phyloP scores from a whole-genome alignment of 2,888 invertebrate genomes.

The Erannis defoliaria region DNA sequence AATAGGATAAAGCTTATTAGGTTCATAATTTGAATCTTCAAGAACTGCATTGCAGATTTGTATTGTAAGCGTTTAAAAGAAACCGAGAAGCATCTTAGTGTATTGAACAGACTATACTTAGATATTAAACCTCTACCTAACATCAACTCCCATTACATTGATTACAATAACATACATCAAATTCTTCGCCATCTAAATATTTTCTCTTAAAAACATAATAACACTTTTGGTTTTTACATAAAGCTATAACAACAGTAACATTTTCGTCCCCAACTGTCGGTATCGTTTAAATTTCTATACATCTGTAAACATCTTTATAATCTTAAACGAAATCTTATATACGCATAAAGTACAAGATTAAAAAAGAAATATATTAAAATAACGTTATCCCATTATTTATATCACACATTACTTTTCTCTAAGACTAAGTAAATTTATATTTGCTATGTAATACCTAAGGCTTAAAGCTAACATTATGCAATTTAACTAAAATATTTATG shows the following conservation, averaged over 20 bases:
- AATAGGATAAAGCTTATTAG: too few species aligned
- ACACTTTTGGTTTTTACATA: constrained; percentile 84
- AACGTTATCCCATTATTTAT: constrained; percentile 54
- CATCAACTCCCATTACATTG: constrained; percentile 46
- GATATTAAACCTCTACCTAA: constrained; percentile 37
- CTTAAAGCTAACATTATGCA: constrained; percentile 82
- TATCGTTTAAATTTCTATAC: constrained; percentile 69
- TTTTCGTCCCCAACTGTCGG: constrained; percentile 71
- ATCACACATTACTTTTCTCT: constrained; percentile 63
- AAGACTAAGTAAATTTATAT: constrained; percentile 30
- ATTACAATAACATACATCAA: constrained; percentile 44
- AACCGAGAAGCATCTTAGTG: not conserved
- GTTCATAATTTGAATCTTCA: too few species aligned
- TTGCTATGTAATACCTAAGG: constrained; percentile 53
- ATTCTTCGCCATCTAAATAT: constrained; percentile 51
- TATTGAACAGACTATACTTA: constrained; percentile 7
- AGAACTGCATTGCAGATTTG: too few species aligned
- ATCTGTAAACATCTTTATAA: constrained; percentile 55
- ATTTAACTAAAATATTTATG: constrained; percentile 71
- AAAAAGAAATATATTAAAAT: constrained; percentile 68
- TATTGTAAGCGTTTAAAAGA: too few species aligned
- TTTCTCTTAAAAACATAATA: constrained; percentile 81
- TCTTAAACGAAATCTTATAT: constrained; percentile 49
- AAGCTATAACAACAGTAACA: constrained; percentile 85
- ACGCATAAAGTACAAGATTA: constrained; percentile 66